Conservation (phyloP, 1,140 invertebrate genomes). For the Caenorhabditis briggsae region DNA sequence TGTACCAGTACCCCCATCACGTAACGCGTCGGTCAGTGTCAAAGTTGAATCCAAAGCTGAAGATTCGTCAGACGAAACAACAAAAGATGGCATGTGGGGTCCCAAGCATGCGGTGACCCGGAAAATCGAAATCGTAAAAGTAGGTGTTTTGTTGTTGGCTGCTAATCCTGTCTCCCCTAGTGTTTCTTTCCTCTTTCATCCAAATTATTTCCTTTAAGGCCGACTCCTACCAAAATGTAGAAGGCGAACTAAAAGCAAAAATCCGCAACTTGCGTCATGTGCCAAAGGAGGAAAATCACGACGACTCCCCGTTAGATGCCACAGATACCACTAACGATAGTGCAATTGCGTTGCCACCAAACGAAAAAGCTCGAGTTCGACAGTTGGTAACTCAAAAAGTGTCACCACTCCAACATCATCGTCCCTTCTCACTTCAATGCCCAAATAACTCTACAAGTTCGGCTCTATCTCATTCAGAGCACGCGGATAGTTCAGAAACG, state of each 20-base stretch:
- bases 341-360: conserved; percentile 10
- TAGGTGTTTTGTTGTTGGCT: background rate
- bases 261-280: conserved; percentile 73
- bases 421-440: conserved; percentile 75
- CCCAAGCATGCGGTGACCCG: conserved; percentile 25
- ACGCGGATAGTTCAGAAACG: conserved; percentile 5
- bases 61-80: conserved; percentile 37
- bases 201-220: background rate
- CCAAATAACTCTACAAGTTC: conserved; percentile 2
- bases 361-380: conserved; percentile 70
- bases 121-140: conserved; percentile 11
- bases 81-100: conserved; percentile 24
- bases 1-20: conserved; percentile 2
- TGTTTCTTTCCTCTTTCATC: background rate
- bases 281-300: conserved; percentile 60
- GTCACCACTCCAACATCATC: conserved; percentile 72
- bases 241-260: conserved; percentile 71
- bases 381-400: conserved; percentile 76
- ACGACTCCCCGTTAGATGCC: background rate
- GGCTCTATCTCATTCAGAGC: conserved; percentile 46
- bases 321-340: conserved; percentile 57
- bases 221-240: conserved; percentile 41
- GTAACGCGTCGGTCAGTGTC: conserved; percentile 8
- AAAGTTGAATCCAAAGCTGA: conserved; percentile 1
- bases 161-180: background rate